Base-by-base conservation (phyloP, 2,113 vertebrate genomes). In the Tragelaphus strepsiceros region DNA sequence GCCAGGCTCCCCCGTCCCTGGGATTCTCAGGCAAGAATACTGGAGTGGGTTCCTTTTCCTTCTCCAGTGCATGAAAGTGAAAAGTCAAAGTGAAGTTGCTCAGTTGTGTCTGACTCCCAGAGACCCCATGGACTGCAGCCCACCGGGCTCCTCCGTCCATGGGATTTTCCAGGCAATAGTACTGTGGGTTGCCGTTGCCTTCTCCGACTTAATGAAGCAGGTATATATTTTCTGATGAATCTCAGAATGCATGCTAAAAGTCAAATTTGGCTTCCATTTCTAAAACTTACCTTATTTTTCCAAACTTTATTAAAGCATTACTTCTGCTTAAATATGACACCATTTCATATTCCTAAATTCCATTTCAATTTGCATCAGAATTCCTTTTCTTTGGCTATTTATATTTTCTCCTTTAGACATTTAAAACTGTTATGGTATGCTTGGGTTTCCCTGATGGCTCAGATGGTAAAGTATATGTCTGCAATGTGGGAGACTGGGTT, bases 241-340 rank as follows among this genome's bases (percentile, higher is more conserved):
- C 30, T 32, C 87, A 62, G 91, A 98, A 96, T 93, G 22, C 71
- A 94, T 88, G 4, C 51, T 82, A 67, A 28, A 94, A 32, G 46
- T 56, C 1, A 86, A 53, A 74, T 95, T 94, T 92, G 80, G 22
- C 74, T 96, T 84, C 81, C 53, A 6, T 78, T 94, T 92, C 32
- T 30, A 10, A 67, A 87, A 88, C 4, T 74, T 56, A 92, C 1
- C 13, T 96, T 59, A 80, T 58, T 51, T 83, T 87, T 88, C 85
- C 81, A 0, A 24, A 88, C 82, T 84, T 91, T 67, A 4, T 43
- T 85, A 22, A 97, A 58, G 39, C 59, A 61, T 61, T 61, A 7
- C 39, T 97, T 74, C 88, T 92, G 53, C 21, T 16, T 89, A 92
- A 88, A 67, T 43, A 84, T n/a, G 15, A 14, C 46, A 59, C 7